Percentiles rank a stretch among this genome's conserved stretches.
phyloP scores from a whole-genome alignment of 2,797 vertebrate species.

The Squalus acanthias region DNA sequence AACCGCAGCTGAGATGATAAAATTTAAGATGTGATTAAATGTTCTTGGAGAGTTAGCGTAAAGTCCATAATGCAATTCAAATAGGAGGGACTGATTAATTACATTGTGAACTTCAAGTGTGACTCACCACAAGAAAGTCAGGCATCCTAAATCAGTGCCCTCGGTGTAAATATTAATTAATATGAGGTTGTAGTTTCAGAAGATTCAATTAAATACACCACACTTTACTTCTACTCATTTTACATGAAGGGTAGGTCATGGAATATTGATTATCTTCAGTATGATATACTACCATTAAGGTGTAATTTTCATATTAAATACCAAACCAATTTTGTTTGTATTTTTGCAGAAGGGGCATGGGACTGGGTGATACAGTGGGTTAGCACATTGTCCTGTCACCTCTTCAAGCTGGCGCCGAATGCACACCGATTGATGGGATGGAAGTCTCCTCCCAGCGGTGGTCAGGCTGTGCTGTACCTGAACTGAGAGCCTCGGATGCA shows the following conservation, averaged over 20 bases:
- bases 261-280: background rate
- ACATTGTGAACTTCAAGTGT: constrained; percentile 20
- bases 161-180: constrained; percentile 29
- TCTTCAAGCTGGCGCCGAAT: background rate
- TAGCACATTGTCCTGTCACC: background rate
- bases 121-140: background rate
- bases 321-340: background rate
- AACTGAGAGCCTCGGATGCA: background rate
- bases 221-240: background rate
- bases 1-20: constrained; percentile 1
- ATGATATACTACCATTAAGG: background rate
- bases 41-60: background rate
- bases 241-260: background rate
- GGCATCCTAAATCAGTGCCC: constrained; percentile 1
- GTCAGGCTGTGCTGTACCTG: background rate
- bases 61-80: constrained; percentile 1
- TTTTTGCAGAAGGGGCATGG: background rate
- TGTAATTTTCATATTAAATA: constrained; percentile 8
- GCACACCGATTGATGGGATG: background rate
- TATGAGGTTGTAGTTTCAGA: constrained; percentile 8
- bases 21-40: constrained; percentile 29
- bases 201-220: constrained; percentile 22
- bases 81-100: background rate
- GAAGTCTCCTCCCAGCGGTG: background rate
- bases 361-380: background rate